phyloP scores from a whole-genome alignment of 2,113 vertebrate species.

The Micronycteris hirsuta region DNA sequence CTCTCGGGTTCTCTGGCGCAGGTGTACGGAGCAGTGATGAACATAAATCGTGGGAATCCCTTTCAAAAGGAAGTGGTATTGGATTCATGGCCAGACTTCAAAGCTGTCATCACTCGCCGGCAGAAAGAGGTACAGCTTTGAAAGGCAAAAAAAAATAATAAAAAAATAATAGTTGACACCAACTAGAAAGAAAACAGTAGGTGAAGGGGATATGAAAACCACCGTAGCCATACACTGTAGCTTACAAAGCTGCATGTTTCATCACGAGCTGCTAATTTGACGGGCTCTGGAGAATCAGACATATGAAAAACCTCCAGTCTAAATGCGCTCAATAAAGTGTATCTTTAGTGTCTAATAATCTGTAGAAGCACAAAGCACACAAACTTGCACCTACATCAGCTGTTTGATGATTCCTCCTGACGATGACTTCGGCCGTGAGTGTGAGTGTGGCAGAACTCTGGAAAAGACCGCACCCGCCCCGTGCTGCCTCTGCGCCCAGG shows the following conservation, averaged over 20 bases:
- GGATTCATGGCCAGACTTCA: constrained; percentile 84
- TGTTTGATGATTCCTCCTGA: background rate
- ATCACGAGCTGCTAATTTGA: background rate
- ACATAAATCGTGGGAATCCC: constrained; percentile 78
- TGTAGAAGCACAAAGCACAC: background rate
- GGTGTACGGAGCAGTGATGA: constrained; percentile 79
- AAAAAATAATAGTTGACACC: background rate
- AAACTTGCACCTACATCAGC: background rate
- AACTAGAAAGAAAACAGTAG: background rate
- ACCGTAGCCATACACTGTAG: background rate
- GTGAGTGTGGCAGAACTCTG: background rate
- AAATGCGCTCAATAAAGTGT: background rate
- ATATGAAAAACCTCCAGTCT: background rate
- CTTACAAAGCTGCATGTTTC: background rate
- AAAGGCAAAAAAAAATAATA: no score
- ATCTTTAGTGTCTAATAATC: background rate
- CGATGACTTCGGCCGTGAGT: background rate
- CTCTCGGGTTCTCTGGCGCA: constrained; percentile 27
- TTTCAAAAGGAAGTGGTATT: constrained; percentile 80
- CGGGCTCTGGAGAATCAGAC: background rate
- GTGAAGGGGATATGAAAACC: background rate
- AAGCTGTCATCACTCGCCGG: constrained; percentile 75
- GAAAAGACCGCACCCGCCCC: background rate
- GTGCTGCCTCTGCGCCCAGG: background rate
- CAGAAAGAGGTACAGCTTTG: constrained; percentile 73